Percentiles rank a stretch among this genome's conserved stretches.
Evolutionary conservation across 2,888 invertebrate genomes (phyloP).

Genomic region (Bembecia ichneumoniformis): DNA sequence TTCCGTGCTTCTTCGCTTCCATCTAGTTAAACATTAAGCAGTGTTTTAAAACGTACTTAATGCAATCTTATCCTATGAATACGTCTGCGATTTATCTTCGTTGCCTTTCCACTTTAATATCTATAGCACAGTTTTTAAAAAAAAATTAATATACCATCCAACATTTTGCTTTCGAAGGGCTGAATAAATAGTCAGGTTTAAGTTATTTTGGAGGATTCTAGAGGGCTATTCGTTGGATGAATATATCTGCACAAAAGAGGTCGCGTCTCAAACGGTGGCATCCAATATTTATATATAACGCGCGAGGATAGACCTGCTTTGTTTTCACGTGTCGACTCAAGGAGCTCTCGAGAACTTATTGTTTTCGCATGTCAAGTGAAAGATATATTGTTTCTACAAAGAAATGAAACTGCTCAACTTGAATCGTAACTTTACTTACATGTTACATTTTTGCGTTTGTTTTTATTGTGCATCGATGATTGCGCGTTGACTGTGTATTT

Average conservation of each 20-base stretch:
- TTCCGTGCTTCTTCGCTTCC: conserved; percentile 22
- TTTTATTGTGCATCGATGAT: background rate
- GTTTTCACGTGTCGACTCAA: conserved; percentile 32
- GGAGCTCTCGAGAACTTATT: conserved; percentile 36
- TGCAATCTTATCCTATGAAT: conserved; percentile 6
- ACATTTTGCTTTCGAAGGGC: background rate
- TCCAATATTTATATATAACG: conserved; percentile 36
- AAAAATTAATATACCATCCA: background rate
- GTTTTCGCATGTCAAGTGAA: conserved; percentile 45
- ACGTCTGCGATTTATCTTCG: background rate
- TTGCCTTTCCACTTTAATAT: background rate
- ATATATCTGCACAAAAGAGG: conserved; percentile 20
- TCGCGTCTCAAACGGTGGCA: conserved; percentile 28
- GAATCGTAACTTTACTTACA: conserved; percentile 13
- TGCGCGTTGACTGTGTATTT: background rate
- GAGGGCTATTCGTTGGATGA: background rate
- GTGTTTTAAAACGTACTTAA: conserved; percentile 29
- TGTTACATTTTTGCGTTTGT: background rate
- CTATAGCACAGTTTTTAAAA: background rate
- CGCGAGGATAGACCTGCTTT: conserved; percentile 24
- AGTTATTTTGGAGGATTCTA: background rate
- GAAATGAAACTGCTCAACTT: conserved; percentile 30
- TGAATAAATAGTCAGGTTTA: background rate
- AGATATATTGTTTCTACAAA: conserved; percentile 41
- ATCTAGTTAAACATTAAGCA: conserved; percentile 19